Conservation (phyloP, 2,888 invertebrate genomes). For the Catocala nupta region DNA sequence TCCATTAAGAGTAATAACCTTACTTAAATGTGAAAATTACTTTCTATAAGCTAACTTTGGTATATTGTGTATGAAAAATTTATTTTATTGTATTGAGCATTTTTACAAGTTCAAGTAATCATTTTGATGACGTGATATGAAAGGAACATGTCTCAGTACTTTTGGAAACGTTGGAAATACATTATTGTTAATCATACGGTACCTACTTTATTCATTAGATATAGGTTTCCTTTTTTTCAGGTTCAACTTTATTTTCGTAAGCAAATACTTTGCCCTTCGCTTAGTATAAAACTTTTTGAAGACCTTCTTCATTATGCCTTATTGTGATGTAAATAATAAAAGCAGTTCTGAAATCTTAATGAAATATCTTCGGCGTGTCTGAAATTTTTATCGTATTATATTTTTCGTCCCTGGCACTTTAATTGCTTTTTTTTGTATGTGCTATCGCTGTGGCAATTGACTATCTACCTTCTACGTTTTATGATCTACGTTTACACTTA, state of each 20-base stretch:
- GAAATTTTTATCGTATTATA: background rate
- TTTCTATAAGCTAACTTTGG: background rate
- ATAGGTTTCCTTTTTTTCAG: background rate
- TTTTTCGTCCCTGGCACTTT: background rate
- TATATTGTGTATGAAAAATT: background rate
- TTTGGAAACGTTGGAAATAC: too few species aligned
- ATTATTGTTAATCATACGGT: too few species aligned
- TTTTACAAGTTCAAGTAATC: background rate
- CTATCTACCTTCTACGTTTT: too few species aligned
- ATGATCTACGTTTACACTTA: too few species aligned
- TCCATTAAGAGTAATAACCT: background rate
- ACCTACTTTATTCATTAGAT: too few species aligned
- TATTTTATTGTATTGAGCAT: background rate
- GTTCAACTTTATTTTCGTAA: background rate
- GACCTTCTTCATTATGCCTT: conserved; percentile 4
- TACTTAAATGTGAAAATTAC: background rate
- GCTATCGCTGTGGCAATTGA: too few species aligned
- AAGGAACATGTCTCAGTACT: too few species aligned
- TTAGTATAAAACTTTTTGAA: conserved; percentile 1
- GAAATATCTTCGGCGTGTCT: conserved; percentile 12
- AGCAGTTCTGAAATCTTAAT: conserved; percentile 5
- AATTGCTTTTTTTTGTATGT: too few species aligned
- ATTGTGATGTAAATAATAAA: conserved; percentile 18
- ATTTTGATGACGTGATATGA: background rate
- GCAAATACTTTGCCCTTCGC: conserved; percentile 3